phyloP scores from a whole-genome alignment of 2,888 invertebrate species.

The Phorcus lineatus region DNA sequence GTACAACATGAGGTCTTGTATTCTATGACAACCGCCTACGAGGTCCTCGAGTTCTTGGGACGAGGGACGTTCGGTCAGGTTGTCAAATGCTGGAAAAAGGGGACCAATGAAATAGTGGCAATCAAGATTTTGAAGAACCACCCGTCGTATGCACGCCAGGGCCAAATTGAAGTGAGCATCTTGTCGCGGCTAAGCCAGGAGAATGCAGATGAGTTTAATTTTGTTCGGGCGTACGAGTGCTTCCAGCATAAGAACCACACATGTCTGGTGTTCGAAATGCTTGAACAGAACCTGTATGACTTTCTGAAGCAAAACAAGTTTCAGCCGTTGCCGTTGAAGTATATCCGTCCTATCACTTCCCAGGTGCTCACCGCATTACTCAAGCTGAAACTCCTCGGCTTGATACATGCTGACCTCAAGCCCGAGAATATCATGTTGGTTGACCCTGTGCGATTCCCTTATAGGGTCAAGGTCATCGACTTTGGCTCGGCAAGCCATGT shows the following conservation, averaged over 20 bases:
- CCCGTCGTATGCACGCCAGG: conserved; percentile 99
- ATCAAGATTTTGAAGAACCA: conserved; percentile 99
- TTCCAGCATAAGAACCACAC: conserved; percentile 99
- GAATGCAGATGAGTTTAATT: conserved; percentile 87
- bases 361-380: conserved; percentile 91
- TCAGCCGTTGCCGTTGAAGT: conserved; percentile 97
- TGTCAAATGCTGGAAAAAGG: conserved; percentile 99
- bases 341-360: conserved; percentile 98
- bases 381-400: conserved; percentile 96
- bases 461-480: conserved; percentile 98
- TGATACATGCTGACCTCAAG: conserved; percentile 99
- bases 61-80: conserved; percentile 99
- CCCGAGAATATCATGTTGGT: conserved; percentile 99
- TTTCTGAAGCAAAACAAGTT: conserved; percentile 99
- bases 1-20: conserved; percentile 98
- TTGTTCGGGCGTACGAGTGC: conserved; percentile 99
- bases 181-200: conserved; percentile 76
- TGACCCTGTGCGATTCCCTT: conserved; percentile 97
- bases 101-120: conserved; percentile 99
- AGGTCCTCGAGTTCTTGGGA: conserved; percentile 98
- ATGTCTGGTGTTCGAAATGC: conserved; percentile 99
- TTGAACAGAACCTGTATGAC: conserved; percentile 99
- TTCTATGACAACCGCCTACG: conserved; percentile 92
- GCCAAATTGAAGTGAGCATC: conserved; percentile 95
- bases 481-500: conserved; percentile 99